A percentile compares a stretch with the other conserved stretches of the same genome.
These are phyloP conservation scores for Battus philenor DNA, from an alignment of 1,140 invertebrate genomes.

Conservation along the genomic window DNA sequence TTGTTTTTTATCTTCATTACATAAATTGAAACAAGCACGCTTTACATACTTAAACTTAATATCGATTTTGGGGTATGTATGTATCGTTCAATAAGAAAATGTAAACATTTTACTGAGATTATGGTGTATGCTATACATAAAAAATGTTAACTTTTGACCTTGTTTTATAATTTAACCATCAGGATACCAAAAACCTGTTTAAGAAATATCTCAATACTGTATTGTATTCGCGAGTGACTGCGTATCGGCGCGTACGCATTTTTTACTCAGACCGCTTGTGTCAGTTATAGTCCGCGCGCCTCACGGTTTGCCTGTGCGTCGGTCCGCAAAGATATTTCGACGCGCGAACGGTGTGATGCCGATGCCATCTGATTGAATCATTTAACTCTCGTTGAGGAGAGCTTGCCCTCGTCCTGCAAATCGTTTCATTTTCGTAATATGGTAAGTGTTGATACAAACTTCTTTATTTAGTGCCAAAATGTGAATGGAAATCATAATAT, in stretches of 20 bases:
- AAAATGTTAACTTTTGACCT: too few species aligned
- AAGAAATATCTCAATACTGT: background rate
- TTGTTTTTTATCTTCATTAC: too few species aligned
- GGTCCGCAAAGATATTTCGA: conserved; percentile 13
- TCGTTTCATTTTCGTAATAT: conserved; percentile 30
- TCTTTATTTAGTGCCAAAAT: background rate
- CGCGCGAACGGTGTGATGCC: conserved; percentile 25
- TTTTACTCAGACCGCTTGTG: conserved; percentile 1
- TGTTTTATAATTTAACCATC: conserved; percentile 2
- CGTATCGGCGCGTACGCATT: conserved; percentile 3
- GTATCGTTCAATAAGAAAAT: too few species aligned
- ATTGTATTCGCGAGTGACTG: background rate
- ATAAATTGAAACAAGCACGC: too few species aligned
- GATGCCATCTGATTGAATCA: conserved; percentile 55
- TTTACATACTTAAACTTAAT: too few species aligned
- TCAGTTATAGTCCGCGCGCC: conserved; percentile 27
- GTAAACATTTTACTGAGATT: too few species aligned
- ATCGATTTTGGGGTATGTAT: too few species aligned
- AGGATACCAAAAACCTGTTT: conserved; percentile 7
- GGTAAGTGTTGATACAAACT: conserved; percentile 23
- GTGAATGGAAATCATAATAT: too few species aligned
- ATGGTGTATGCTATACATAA: too few species aligned
- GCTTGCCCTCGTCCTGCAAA: conserved; percentile 31
- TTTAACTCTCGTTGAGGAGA: conserved; percentile 51
- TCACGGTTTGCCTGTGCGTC: conserved; percentile 24